These are phyloP conservation scores for Rhombomys opimus DNA, from an alignment of 2,113 vertebrate species.

Conservation along the genomic window DNA sequence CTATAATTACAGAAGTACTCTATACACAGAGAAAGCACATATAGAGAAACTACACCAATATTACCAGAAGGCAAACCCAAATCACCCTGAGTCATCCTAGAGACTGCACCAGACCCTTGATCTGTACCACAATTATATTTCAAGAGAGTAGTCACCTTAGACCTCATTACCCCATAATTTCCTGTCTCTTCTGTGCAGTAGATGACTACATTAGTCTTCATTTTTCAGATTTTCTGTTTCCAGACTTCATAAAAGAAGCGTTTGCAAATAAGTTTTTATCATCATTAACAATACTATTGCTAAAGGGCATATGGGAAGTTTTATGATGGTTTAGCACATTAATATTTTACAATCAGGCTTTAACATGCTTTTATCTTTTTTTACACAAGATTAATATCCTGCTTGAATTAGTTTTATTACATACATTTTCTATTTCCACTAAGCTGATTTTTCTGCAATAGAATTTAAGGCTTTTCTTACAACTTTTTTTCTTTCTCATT, in stretches of 20 bases:
- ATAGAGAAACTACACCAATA: neutral
- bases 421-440: conserved; percentile 80
- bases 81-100: neutral
- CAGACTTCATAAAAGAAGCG: conserved; percentile 78
- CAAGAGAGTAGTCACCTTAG: conserved; percentile 4
- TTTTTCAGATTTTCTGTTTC: conserved; percentile 75
- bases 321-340: conserved; percentile 79
- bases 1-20: neutral
- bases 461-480: conserved; percentile 73
- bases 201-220: conserved; percentile 54
- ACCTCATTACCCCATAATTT: conserved; percentile 47
- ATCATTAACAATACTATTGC: conserved; percentile 77
- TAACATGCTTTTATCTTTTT: conserved; percentile 80
- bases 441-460: conserved; percentile 78
- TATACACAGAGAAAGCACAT: neutral
- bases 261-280: conserved; percentile 82
- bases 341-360: conserved; percentile 82
- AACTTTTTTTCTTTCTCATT: conserved; percentile 72
- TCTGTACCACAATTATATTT: conserved; percentile 23
- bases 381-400: conserved; percentile 80
- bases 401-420: conserved; percentile 82
- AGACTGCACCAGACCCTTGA: neutral
- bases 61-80: neutral
- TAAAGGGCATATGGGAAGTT: conserved; percentile 80
- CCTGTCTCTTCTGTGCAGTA: conserved; percentile 51